These are phyloP conservation scores for Urophycis tenuis DNA, from an alignment of 2,797 vertebrate genomes.

Conservation along the genomic window DNA sequence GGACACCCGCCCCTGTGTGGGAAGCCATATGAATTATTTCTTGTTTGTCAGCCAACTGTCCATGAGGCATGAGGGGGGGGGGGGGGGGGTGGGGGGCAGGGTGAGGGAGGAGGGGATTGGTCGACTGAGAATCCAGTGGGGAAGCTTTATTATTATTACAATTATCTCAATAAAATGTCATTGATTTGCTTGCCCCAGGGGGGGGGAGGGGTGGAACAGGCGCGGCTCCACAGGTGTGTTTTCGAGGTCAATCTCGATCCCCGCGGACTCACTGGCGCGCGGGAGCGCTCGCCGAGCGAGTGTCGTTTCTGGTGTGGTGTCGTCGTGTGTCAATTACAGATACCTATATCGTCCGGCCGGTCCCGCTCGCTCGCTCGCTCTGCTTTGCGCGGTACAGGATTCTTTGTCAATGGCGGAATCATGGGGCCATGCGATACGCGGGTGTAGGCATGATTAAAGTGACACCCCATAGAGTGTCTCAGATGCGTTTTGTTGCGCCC, in stretches of 20 bases:
- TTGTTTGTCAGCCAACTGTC: constrained; percentile 68
- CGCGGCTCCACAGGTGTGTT: background rate
- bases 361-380: constrained; percentile 39
- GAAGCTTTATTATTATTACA: too few species aligned
- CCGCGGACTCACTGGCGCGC: too few species aligned
- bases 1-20: constrained; percentile 80
- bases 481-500: constrained; percentile 61
- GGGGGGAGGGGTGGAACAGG: too few species aligned
- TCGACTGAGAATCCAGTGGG: constrained; percentile 55
- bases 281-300: too few species aligned
- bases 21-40: constrained; percentile 89
- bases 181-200: too few species aligned
- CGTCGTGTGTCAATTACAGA: constrained; percentile 48
- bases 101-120: constrained; percentile 29
- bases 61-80: constrained; percentile 46
- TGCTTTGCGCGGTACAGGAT: constrained; percentile 47
- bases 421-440: constrained; percentile 68
- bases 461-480: constrained; percentile 74
- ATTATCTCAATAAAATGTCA: too few species aligned
- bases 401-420: constrained; percentile 68
- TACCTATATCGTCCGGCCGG: constrained; percentile 39
- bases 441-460: constrained; percentile 73
- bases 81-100: constrained; percentile 34
- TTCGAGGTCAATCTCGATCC: background rate
- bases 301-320: constrained; percentile 9